A percentile compares a stretch with the other conserved stretches of the same genome.
Conservation (phyloP, 2,113 vertebrate genomes). For the Pterophyllum scalare region DNA sequence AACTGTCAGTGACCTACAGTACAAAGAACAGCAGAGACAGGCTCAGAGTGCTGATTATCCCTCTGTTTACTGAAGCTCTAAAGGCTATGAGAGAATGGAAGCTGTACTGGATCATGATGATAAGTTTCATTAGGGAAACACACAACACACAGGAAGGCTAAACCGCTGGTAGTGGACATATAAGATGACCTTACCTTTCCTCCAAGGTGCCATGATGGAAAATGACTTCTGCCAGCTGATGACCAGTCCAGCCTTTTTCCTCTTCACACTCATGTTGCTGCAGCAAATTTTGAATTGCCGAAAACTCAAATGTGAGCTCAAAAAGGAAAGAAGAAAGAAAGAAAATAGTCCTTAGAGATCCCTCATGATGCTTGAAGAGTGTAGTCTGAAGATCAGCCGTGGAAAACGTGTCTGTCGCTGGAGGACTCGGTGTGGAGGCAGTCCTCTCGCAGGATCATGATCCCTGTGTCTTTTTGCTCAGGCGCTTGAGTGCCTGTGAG, state of each 20-base stretch:
- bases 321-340: background rate
- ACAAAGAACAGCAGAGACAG: background rate
- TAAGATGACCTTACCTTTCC: slow-evolving; percentile 78
- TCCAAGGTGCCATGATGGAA: slow-evolving; percentile 80
- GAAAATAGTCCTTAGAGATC: slow-evolving; percentile 4
- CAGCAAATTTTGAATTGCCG: slow-evolving; percentile 8
- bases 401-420: background rate
- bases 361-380: slow-evolving; percentile 2
- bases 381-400: background rate
- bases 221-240: slow-evolving; percentile 85
- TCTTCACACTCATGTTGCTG: slow-evolving; percentile 73
- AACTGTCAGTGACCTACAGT: background rate
- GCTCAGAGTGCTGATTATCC: background rate
- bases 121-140: background rate
- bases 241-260: slow-evolving; percentile 71
- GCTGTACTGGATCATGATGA: background rate
- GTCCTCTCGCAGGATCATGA: slow-evolving; percentile 26
- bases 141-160: background rate
- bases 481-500: background rate
- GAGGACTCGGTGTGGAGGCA: background rate
- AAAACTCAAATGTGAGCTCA: background rate
- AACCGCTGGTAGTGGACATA: no score
- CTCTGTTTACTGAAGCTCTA: background rate
- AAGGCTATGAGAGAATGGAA: background rate
- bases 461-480: slow-evolving; percentile 12